phyloP scores from a whole-genome alignment of 2,888 invertebrate genomes.

The Stenodera caucasica region DNA sequence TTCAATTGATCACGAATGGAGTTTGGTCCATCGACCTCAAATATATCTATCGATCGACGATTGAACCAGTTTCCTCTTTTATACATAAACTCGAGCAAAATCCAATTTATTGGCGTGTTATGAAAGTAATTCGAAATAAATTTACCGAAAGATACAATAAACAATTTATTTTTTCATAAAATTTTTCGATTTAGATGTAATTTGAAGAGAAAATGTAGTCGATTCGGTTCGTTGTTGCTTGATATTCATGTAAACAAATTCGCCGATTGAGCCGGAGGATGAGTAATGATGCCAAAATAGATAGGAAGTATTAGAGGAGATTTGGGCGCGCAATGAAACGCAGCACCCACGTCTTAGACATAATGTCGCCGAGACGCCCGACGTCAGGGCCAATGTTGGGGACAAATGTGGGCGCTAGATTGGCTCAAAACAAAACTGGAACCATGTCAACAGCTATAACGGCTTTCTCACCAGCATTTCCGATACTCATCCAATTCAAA shows the following conservation, averaged over 20 bases:
- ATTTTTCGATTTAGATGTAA: too few species aligned
- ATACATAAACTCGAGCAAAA: too few species aligned
- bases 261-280: slow-evolving; percentile 6
- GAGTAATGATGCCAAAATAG: slow-evolving; percentile 10
- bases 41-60: not conserved
- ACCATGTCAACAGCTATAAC: slow-evolving; percentile 21
- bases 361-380: slow-evolving; percentile 29
- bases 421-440: slow-evolving; percentile 18
- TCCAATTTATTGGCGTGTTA: too few species aligned
- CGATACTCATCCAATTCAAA: too few species aligned
- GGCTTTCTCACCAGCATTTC: slow-evolving; percentile 11
- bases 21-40: slow-evolving; percentile 1
- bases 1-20: not conserved
- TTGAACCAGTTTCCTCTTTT: not conserved
- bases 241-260: slow-evolving; percentile 6
- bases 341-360: slow-evolving; percentile 35
- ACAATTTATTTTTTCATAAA: too few species aligned
- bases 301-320: slow-evolving; percentile 4
- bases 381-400: slow-evolving; percentile 29
- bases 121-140: too few species aligned
- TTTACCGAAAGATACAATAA: too few species aligned
- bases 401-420: slow-evolving; percentile 25
- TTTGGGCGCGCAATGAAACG: slow-evolving; percentile 22
- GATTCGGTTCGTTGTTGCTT: not conserved
- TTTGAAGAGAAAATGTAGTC: too few species aligned